These are phyloP conservation scores for Collichthys lucidus DNA, from an alignment of 2,113 vertebrate genomes.

Conservation along the genomic window DNA sequence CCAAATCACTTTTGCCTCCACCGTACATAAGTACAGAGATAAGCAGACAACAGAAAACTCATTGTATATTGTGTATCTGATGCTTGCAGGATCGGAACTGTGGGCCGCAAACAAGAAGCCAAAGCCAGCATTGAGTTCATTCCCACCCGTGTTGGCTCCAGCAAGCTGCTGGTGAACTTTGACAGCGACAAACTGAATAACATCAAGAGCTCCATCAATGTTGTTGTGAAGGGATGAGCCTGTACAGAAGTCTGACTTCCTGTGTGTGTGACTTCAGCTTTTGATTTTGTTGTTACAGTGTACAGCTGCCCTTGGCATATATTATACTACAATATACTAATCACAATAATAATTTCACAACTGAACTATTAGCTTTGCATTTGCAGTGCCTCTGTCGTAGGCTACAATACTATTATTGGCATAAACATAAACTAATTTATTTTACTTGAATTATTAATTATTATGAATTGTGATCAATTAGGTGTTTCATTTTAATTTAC, in stretches of 20 bases:
- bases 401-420: neutral
- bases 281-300: neutral
- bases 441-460: neutral
- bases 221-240: slow-evolving; percentile 60
- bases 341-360: neutral
- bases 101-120: slow-evolving; percentile 76
- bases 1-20: neutral
- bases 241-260: neutral
- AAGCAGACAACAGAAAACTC: neutral
- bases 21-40: neutral
- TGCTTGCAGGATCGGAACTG: slow-evolving; percentile 63
- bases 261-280: no score
- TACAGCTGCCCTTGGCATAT: neutral
- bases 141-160: slow-evolving; percentile 77
- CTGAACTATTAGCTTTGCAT: no score
- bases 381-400: neutral
- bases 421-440: neutral
- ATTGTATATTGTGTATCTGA: neutral
- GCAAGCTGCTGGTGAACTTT: slow-evolving; percentile 90
- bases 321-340: neutral
- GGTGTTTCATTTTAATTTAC: neutral
- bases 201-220: slow-evolving; percentile 82
- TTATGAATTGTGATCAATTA: neutral
- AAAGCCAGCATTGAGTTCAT: slow-evolving; percentile 82
- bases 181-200: slow-evolving; percentile 87